Evolutionary conservation across 2,797 vertebrate species (phyloP).

Genomic region (Clarias laeviceps): DNA sequence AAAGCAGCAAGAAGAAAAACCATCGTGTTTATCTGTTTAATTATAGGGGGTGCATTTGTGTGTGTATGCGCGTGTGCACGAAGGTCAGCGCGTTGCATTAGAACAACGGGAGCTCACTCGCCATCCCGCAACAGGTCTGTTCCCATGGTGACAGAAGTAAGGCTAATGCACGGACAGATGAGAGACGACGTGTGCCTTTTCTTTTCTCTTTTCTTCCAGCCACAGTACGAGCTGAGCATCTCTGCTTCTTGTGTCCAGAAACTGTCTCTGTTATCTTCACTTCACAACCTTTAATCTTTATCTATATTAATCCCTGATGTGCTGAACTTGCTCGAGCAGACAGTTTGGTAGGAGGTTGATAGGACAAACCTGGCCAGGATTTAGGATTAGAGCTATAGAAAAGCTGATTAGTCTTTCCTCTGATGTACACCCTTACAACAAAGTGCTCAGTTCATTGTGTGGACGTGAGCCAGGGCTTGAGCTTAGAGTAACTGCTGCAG

Average conservation of each 20-base stretch:
- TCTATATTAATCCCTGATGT: slow-evolving; percentile 48
- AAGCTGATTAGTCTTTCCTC: slow-evolving; percentile 74
- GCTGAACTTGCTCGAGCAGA: slow-evolving; percentile 57
- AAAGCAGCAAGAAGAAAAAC: background rate
- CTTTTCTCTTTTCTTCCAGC: slow-evolving; percentile 49
- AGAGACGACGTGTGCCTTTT: slow-evolving; percentile 46
- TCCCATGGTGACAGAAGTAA: slow-evolving; percentile 66
- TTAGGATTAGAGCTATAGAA: slow-evolving; percentile 70
- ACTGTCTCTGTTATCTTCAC: background rate
- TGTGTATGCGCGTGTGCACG: background rate
- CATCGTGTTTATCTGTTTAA: slow-evolving; percentile 7
- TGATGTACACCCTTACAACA: slow-evolving; percentile 68
- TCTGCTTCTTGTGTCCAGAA: slow-evolving; percentile 6
- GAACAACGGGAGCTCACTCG: slow-evolving; percentile 40
- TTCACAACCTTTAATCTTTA: slow-evolving; percentile 29
- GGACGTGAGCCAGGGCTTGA: slow-evolving; percentile 43
- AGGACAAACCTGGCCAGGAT: slow-evolving; percentile 67
- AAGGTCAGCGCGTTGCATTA: slow-evolving; percentile 19
- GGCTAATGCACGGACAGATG: slow-evolving; percentile 55
- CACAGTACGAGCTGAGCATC: slow-evolving; percentile 16
- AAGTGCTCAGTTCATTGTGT: slow-evolving; percentile 57
- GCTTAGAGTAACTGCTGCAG: slow-evolving; percentile 42
- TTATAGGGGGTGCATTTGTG: background rate
- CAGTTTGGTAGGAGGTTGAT: slow-evolving; percentile 65
- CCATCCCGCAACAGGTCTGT: slow-evolving; percentile 67